phyloP scores from a whole-genome alignment of 2,888 invertebrate genomes.

The Odontomyia ornata region DNA sequence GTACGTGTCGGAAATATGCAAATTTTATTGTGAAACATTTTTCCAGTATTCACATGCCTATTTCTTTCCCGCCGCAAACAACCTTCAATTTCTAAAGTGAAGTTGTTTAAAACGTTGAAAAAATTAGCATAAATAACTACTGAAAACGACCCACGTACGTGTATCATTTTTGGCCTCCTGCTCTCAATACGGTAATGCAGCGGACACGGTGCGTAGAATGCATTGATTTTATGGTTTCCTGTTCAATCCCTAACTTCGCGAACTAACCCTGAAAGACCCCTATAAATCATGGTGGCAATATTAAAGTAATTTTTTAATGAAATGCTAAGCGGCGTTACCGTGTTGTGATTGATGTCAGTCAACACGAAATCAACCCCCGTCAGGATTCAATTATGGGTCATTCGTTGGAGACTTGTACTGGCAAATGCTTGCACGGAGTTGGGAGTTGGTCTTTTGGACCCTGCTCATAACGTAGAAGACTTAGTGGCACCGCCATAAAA shows the following conservation, averaged over 20 bases:
- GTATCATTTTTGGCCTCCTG: not conserved
- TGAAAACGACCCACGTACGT: not conserved
- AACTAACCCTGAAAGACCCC: conserved; percentile 11
- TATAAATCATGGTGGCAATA: conserved; percentile 47
- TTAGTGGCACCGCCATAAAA: not conserved
- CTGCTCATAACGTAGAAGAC: too few species aligned
- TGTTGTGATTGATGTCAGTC: conserved; percentile 41
- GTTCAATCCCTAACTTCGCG: conserved; percentile 8
- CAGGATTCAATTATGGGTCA: conserved; percentile 35
- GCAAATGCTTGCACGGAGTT: not conserved
- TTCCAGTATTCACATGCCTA: conserved; percentile 50
- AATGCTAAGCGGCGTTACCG: conserved; percentile 48
- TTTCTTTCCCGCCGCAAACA: conserved; percentile 23
- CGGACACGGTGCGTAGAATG: not conserved
- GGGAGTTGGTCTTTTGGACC: too few species aligned
- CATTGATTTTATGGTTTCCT: conserved; percentile 36
- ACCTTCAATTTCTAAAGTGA: not conserved
- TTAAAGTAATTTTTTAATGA: conserved; percentile 49
- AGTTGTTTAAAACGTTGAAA: not conserved
- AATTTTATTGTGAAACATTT: conserved; percentile 45
- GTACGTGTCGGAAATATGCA: not conserved
- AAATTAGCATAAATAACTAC: conserved; percentile 41
- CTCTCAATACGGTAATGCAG: too few species aligned
- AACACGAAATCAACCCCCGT: conserved; percentile 33
- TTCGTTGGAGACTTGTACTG: not conserved